These are phyloP conservation scores for Platynereis dumerilii DNA, from an alignment of 2,888 invertebrate species.

Conservation along the genomic window DNA sequence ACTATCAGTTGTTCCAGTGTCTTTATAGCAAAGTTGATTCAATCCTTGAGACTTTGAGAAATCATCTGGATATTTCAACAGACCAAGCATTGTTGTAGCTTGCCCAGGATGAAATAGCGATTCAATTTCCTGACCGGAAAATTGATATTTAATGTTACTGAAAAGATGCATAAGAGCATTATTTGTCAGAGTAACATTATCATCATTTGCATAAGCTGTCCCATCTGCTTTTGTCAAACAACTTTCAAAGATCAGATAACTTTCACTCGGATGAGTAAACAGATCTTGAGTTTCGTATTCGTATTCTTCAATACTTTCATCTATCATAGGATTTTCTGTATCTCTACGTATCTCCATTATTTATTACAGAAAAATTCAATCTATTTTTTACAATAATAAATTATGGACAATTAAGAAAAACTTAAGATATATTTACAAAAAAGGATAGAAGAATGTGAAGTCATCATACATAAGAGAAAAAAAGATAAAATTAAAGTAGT, in stretches of 20 bases:
- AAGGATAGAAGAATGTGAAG: too few relatives aligned
- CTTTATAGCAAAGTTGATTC: slow-evolving; percentile 26
- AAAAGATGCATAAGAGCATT: slow-evolving; percentile 30
- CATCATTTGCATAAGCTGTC: slow-evolving; percentile 23
- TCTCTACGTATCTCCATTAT: slow-evolving; percentile 21
- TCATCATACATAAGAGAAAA: too few relatives aligned
- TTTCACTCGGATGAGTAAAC: slow-evolving; percentile 27
- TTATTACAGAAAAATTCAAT: too few relatives aligned
- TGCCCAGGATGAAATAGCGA: slow-evolving; percentile 27
- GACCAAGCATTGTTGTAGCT: slow-evolving; percentile 15
- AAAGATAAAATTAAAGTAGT: too few relatives aligned
- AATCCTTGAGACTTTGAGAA: slow-evolving; percentile 15
- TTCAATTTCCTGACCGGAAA: slow-evolving; percentile 29
- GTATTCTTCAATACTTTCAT: slow-evolving; percentile 29
- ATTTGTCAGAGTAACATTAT: slow-evolving; percentile 18
- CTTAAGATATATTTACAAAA: too few relatives aligned
- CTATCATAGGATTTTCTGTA: slow-evolving; percentile 16
- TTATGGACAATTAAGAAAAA: too few relatives aligned
- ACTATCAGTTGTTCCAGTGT: slow-evolving; percentile 13
- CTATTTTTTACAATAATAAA: too few relatives aligned
- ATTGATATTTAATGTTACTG: slow-evolving; percentile 10
- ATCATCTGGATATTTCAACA: slow-evolving; percentile 26
- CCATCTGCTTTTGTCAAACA: slow-evolving; percentile 26
- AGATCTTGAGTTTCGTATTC: slow-evolving; percentile 29
- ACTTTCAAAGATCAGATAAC: slow-evolving; percentile 24